Evolutionary conservation across 2,888 invertebrate genomes (phyloP).

Genomic region (Caradrina clavipalpis): DNA sequence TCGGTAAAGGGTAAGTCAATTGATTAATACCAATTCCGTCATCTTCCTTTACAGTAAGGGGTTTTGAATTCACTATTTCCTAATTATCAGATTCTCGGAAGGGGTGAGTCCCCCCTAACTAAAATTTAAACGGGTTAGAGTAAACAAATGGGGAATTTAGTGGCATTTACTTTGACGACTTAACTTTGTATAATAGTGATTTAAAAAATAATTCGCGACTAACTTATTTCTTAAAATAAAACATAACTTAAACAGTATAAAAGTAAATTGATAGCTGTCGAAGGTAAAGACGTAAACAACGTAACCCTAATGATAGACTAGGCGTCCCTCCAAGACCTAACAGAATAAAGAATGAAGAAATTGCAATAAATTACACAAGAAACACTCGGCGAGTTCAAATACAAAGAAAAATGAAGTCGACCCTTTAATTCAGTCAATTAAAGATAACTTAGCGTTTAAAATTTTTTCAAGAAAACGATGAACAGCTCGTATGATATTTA

Average conservation of each 20-base stretch:
- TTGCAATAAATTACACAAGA: conserved; percentile 46
- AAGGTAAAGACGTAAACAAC: conserved; percentile 18
- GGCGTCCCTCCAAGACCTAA: conserved; percentile 1
- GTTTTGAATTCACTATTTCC: conserved; percentile 89
- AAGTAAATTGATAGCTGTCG: not conserved
- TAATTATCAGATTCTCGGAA: conserved; percentile 79
- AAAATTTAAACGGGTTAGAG: conserved; percentile 66
- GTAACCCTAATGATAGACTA: conserved; percentile 24
- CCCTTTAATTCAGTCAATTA: conserved; percentile 40
- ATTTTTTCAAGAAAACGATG: conserved; percentile 30
- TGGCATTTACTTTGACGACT: conserved; percentile 54
- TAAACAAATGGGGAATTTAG: conserved; percentile 67
- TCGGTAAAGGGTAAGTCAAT: conserved; percentile 70
- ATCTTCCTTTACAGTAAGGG: conserved; percentile 79
- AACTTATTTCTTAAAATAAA: not conserved
- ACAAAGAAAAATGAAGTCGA: conserved; percentile 10
- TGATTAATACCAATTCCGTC: conserved; percentile 76
- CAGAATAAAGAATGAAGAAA: conserved; percentile 49
- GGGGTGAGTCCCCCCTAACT: conserved; percentile 75
- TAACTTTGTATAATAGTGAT: conserved; percentile 23
- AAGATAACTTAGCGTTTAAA: conserved; percentile 20
- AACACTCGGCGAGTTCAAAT: not conserved
- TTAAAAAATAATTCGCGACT: conserved; percentile 2
- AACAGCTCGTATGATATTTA: not conserved
- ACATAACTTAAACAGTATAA: not conserved